Evolutionary conservation across 2,797 vertebrate species (phyloP).

Genomic region (Brotogeris chrysoptera): DNA sequence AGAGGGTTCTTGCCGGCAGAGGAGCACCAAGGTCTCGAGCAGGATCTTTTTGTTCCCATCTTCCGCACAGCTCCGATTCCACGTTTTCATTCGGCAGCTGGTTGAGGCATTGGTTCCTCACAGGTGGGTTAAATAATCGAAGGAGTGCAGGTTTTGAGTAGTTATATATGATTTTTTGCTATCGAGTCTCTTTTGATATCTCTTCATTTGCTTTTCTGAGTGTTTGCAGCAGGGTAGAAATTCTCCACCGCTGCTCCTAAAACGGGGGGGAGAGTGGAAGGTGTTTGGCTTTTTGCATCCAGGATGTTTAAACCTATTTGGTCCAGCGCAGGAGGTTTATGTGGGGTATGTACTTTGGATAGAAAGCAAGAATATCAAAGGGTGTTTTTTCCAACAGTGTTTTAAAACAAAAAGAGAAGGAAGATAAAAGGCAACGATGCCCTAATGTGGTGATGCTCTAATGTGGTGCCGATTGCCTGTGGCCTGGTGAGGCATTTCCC

Average conservation of each 20-base stretch:
- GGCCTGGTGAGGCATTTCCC: neutral
- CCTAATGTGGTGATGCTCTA: neutral
- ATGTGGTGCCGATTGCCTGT: accelerated
- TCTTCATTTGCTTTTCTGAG: neutral
- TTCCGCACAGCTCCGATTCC: neutral
- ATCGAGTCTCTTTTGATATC: neutral
- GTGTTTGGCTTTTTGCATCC: neutral
- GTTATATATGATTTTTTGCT: neutral
- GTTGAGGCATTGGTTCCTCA: neutral
- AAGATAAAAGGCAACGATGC: neutral
- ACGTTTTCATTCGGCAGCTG: neutral
- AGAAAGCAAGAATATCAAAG: neutral
- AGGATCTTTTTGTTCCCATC: neutral
- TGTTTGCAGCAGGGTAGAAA: neutral
- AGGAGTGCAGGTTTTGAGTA: neutral
- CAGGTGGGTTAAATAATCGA: neutral
- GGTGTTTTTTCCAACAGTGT: neutral
- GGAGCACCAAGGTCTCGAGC: neutral
- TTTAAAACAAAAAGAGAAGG: neutral
- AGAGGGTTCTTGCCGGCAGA: neutral
- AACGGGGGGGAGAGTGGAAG: neutral
- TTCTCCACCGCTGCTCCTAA: neutral
- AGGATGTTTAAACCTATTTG: neutral
- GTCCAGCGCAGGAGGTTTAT: neutral
- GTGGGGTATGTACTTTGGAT: neutral